Evolutionary conservation across 2,113 vertebrate species (phyloP).

Genomic region (Myotis yumanensis): DNA sequence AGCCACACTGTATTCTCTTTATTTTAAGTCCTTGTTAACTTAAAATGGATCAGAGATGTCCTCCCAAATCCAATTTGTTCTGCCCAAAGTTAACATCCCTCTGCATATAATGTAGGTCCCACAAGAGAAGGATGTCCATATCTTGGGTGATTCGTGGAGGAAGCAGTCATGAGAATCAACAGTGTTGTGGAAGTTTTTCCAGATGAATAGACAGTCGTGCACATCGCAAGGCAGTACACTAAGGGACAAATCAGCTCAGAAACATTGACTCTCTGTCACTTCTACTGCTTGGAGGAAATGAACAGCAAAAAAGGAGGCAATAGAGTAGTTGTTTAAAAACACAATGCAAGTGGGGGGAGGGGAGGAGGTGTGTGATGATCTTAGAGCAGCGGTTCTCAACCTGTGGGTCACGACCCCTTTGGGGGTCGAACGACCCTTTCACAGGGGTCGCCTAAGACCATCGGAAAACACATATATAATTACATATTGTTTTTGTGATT

Average conservation of each 20-base stretch:
- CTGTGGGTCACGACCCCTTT: no score
- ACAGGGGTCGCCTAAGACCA: no score
- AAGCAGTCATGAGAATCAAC: constrained; percentile 36
- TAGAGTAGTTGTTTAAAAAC: constrained; percentile 43
- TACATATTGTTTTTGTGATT: no score
- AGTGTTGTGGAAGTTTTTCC: neutral
- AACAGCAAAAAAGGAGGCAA: neutral
- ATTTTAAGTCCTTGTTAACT: constrained; percentile 52
- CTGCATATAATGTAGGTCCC: neutral
- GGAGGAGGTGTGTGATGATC: no score
- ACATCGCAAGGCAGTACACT: neutral
- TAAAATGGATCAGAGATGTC: constrained; percentile 33
- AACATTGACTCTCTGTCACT: constrained; percentile 23
- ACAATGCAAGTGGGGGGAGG: neutral
- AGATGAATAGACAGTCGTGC: neutral
- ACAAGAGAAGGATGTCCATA: constrained; percentile 8
- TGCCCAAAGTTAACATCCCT: neutral
- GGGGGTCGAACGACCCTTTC: no score
- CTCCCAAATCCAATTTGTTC: constrained; percentile 58
- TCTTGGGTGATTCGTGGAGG: constrained; percentile 14
- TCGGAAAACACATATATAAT: no score
- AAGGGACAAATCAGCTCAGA: constrained; percentile 34
- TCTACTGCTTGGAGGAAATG: neutral
- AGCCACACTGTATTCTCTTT: neutral
- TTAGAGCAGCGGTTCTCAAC: neutral